Conservation (phyloP, 2,797 vertebrate species). For the Gambelia wislizenii region DNA sequence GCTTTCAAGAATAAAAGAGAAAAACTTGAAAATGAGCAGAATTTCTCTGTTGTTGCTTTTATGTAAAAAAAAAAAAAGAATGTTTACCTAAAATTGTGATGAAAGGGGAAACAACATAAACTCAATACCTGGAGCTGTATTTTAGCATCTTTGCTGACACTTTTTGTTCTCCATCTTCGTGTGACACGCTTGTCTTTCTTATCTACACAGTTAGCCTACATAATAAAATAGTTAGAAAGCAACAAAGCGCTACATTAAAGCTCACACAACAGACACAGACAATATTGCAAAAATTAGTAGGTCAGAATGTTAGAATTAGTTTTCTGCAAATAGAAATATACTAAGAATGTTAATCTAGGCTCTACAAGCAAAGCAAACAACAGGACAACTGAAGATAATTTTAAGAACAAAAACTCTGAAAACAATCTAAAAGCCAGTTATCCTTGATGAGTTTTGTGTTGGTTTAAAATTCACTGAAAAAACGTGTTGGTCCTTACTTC, state of each 20-base stretch:
- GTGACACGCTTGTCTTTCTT: slow-evolving; percentile 99
- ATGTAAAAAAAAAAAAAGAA: background rate
- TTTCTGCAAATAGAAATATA: slow-evolving; percentile 48
- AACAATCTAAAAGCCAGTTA: background rate
- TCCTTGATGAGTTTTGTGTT: background rate
- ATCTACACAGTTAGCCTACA: slow-evolving; percentile 99
- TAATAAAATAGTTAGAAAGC: slow-evolving; percentile 84
- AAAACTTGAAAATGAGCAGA: background rate
- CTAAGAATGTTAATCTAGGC: slow-evolving; percentile 26
- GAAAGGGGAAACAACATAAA: slow-evolving; percentile 59
- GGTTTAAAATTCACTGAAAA: background rate
- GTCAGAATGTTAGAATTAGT: slow-evolving; percentile 60
- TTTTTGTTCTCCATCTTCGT: slow-evolving; percentile 99
- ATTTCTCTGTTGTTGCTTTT: background rate
- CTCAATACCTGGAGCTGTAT: slow-evolving; percentile 97
- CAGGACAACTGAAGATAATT: slow-evolving; percentile 18
- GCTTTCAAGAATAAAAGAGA: slow-evolving; percentile 17
- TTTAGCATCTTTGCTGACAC: slow-evolving; percentile 99
- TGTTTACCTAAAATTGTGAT: slow-evolving; percentile 39
- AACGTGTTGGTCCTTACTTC: background rate
- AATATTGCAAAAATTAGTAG: slow-evolving; percentile 76
- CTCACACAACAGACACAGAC: slow-evolving; percentile 79
- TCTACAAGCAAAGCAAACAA: slow-evolving; percentile 1
- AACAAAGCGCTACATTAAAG: slow-evolving; percentile 82
- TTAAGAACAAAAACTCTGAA: slow-evolving; percentile 7